Evolutionary conservation across 2,888 invertebrate genomes (phyloP), one percentile per base, ranked within the genome.

Genomic region (Limnephilus auricula): DNA sequence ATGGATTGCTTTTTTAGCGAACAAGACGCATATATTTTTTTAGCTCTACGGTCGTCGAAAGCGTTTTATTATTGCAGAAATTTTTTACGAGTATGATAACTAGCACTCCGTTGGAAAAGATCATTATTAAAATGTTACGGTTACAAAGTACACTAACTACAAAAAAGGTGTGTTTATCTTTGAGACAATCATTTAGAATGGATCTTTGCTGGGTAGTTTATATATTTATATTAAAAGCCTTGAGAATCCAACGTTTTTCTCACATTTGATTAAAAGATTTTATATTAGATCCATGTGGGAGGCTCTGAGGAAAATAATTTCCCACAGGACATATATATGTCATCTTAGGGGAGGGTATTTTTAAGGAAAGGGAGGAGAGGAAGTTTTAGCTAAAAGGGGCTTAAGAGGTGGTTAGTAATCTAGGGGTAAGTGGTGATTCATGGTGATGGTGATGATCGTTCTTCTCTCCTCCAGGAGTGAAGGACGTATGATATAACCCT

Each of bases 21-120:
- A 50, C 6, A 86, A 30, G 40, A 50, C 10, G 15, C 45, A 31
- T 50, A 86, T 86, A 30, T 86, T 50, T 86, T 18, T 86, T 84
- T 84, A n/a, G 32, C 34, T 31, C 25, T 86, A 9, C 65, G 34
- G 30, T 13, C 40, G 84, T 30, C 84, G 13, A 40, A 45, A 85
- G n/a, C 45, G 45, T 50, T 86, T 86, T 86, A 86, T 86, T 86
- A 86, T 65, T 86, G 65, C 50, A 86, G 32, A 2, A 9, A 50
- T 31, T 32, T 86, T 37, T 86, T 86, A 86, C 25, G 86, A 86
- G 31, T 15, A 6, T 50, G 32, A 86, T 32, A 86, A 86, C 65
- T 32, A 50, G 32, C 40, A 86, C 32, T 86, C 65, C 31, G 13
- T 1, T 40, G 31, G 86, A 34, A 6, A 13, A 86, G 86, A 86